Evolutionary conservation across 53 echinoderm and acorn worm species (phyloP).

Genomic region (Echinarachnius parma): DNA sequence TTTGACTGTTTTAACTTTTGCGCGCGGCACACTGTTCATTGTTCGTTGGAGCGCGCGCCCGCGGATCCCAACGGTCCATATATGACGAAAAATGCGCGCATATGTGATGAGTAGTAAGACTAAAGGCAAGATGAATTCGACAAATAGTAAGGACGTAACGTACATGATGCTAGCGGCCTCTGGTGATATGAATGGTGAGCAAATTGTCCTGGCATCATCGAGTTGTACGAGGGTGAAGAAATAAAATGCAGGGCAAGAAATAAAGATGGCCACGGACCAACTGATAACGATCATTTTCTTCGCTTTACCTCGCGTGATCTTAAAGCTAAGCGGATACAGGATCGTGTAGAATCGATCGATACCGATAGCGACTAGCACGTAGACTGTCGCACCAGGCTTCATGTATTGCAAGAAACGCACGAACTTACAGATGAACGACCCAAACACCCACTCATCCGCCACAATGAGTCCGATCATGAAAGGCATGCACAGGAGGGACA

Average conservation of each 20-base stretch:
- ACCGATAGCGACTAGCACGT: conserved; percentile 77
- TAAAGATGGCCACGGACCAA: conserved; percentile 64
- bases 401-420: conserved; percentile 77
- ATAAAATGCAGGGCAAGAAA: conserved; percentile 82
- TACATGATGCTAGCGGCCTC: conserved; percentile 63
- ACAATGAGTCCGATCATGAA: conserved; percentile 59
- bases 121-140: conserved; percentile 66
- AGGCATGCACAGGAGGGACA: conserved; percentile 86
- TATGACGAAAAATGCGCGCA: conserved; percentile 70
- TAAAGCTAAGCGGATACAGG: conserved; percentile 94
- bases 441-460: conserved; percentile 66
- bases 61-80: conserved; percentile 77
- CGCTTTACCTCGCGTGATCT: conserved; percentile 88
- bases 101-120: conserved; percentile 61
- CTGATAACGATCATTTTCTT: conserved; percentile 76
- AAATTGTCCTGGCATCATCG: conserved; percentile 12
- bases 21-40: conserved; percentile 85
- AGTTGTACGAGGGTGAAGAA: conserved; percentile 52
- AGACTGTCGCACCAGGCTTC: conserved; percentile 75
- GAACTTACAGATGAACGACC: conserved; percentile 74
- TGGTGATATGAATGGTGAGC: conserved; percentile 43
- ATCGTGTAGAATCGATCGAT: conserved; percentile 95
- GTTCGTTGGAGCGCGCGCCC: conserved; percentile 80
- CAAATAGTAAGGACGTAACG: conserved; percentile 48
- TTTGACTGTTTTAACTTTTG: conserved; percentile 95